Base-by-base conservation (phyloP, 2,797 vertebrate species). In the Rhodeus uyekii region DNA sequence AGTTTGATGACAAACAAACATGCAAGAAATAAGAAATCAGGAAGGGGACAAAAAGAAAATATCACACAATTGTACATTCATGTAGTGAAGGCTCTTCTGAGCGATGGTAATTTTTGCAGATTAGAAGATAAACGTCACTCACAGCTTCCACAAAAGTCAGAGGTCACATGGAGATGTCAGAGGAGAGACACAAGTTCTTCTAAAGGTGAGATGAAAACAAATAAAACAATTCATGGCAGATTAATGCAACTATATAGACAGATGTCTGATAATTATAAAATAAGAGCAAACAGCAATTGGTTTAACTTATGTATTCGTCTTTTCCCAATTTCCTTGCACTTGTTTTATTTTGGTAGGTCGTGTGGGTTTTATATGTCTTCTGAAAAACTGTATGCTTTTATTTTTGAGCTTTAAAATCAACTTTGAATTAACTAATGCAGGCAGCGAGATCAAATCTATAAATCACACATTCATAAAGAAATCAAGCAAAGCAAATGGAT, bases 71-170 rank as follows among this genome's bases (percentile, higher is more conserved):
- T 55, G 9, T 58, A 22, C 46, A 55, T 55, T 34, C 48, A 22
- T 79, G 36, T 32, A 2, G 50, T 46, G 32, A 29, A 55, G 22
- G 34, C 63, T 55, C 22, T 39, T 22, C n/a, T 44, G 48, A 58
- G 50, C 32, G 64, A 42, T 55, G 64, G 55, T 55, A 10, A 48
- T 58, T 78, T 78, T 7, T 16, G 18, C 48, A 79, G 64, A 79
- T 68, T 42, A 42, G 46, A 38, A 48, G 77, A 44, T 77, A 58
- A 83, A 72, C n/a, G 29, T 60, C n/a, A 39, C 65, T 80, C 50
- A 71, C 50, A 46, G 36, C 50, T 80, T 69, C 50, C 65, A 58
- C 50, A 27, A 38, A 44, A 34, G 60, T 65, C 29, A 39, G 64
- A 14, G 53, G 75, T 68, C 63, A 24, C 27, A 44, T 3, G 24